phyloP scores from a whole-genome alignment of 2,888 invertebrate genomes.

The Hemicrepidius hirtus region DNA sequence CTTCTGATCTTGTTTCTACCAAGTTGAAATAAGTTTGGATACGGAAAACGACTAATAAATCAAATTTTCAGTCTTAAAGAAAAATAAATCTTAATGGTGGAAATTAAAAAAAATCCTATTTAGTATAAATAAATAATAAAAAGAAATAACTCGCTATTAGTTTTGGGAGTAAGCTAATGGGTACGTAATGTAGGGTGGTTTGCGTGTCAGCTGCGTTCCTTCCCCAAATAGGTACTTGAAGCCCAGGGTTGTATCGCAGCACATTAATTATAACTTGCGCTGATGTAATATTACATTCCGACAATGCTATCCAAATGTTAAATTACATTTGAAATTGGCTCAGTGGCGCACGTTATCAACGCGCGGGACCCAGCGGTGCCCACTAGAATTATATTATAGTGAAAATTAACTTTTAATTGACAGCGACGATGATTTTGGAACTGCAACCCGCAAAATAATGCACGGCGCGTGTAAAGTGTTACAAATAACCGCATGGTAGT shows the following conservation, averaged over 20 bases:
- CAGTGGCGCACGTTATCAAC: constrained; percentile 64
- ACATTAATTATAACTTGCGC: constrained; percentile 70
- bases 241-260: constrained; percentile 54
- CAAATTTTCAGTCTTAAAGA: no score
- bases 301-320: constrained; percentile 68
- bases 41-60: no score
- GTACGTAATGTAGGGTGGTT: not conserved
- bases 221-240: constrained; percentile 27
- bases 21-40: no score
- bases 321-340: constrained; percentile 68
- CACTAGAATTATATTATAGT: constrained; percentile 66
- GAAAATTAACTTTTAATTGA: constrained; percentile 69
- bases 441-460: constrained; percentile 60
- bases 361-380: constrained; percentile 60
- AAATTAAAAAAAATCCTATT: no score
- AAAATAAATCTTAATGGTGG: no score
- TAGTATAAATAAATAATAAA: no score
- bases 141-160: no score
- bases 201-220: constrained; percentile 27
- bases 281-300: constrained; percentile 69
- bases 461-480: constrained; percentile 58
- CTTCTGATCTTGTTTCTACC: no score
- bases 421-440: constrained; percentile 53
- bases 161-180: no score
- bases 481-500: constrained; percentile 56